Percentiles rank a stretch among this genome's conserved stretches.
Evolutionary conservation across 2,797 vertebrate species (phyloP).

Genomic region (Tamandua tetradactyla): DNA sequence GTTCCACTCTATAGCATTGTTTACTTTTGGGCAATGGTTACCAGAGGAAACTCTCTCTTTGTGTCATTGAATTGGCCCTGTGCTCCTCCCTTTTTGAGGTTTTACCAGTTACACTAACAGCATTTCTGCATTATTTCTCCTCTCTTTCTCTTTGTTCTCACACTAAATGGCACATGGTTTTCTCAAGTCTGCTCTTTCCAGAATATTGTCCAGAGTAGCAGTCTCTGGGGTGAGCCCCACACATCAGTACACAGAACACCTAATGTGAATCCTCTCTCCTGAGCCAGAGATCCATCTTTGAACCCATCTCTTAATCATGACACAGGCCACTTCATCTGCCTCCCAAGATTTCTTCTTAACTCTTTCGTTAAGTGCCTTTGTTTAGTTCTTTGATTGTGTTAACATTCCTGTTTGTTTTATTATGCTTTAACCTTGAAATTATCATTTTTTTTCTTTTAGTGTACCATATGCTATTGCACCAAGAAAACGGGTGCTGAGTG

Average conservation of each 20-base stretch:
- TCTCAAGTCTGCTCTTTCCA: neutral
- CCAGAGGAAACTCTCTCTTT: conserved; percentile 31
- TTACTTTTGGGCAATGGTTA: neutral
- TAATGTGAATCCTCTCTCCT: conserved; percentile 48
- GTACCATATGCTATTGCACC: neutral
- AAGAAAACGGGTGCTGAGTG: conserved; percentile 13
- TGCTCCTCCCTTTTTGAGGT: conserved; percentile 39
- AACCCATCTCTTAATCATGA: conserved; percentile 29
- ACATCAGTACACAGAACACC: neutral
- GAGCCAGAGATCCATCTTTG: conserved; percentile 43
- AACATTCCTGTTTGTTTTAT: conserved; percentile 40
- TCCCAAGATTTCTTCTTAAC: conserved; percentile 54
- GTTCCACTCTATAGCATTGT: neutral
- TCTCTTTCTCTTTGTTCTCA: conserved; percentile 12
- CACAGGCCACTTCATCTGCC: conserved; percentile 5
- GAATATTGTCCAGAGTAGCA: neutral
- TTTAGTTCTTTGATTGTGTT: conserved; percentile 52
- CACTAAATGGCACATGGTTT: neutral
- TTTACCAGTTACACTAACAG: neutral
- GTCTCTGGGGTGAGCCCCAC: neutral
- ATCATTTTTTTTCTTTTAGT: conserved; percentile 19
- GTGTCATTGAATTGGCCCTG: neutral
- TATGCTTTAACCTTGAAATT: conserved; percentile 18
- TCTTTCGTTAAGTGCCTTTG: conserved; percentile 45
- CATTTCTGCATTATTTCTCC: conserved; percentile 1